Evolutionary conservation across 2,888 invertebrate genomes (phyloP), one percentile per base, ranked within the genome.

Genomic region (Coleophora deauratella): DNA sequence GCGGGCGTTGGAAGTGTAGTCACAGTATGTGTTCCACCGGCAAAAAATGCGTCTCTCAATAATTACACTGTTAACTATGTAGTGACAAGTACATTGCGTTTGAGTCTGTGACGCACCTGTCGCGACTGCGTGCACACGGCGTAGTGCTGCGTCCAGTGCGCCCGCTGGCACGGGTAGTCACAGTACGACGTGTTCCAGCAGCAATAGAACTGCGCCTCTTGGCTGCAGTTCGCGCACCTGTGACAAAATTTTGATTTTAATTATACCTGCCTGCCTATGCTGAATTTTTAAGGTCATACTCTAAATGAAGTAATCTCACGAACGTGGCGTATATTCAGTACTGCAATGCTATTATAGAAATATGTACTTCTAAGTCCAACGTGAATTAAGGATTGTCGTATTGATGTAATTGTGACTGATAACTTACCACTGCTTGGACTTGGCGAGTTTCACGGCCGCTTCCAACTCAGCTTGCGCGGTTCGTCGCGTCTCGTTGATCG

Each of bases 121-220:
- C 59, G 47, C 30, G 66, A 66, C 45, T 79, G 80, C 36, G 73
- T 63, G 57, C 86, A 86, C 0, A 62, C 46, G 1, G 62, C 65
- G 87, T 89, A 90, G 72, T 97, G 97, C 8, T 87, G 78, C 1
- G 91, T 75, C 97, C 97, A 97, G 72, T 97, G 96, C 51, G 90
- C 87, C 61, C 93, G 90, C 74, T 97, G 97, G 60, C 97, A 97
- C 1, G 91, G 88, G 67, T 93, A 93, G 79, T 94, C 93, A 74
- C 97, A 98, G 74, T 98, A 98, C 40, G 95, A 91, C 0, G 97
- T 97, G 81, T 97, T 97, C 97, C 97, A 98, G 66, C 98, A 98
- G 65, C 98, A 98, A 74, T 96, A 96, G 72, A 95, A 95, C 55
- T 93, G 91, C 0, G 97, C 95, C 73, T 97, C 97, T 53, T 93